Evolutionary conservation across 2,113 vertebrate species (phyloP), one percentile per base, ranked within the genome.

Genomic region (Hypomesus transpacificus): DNA sequence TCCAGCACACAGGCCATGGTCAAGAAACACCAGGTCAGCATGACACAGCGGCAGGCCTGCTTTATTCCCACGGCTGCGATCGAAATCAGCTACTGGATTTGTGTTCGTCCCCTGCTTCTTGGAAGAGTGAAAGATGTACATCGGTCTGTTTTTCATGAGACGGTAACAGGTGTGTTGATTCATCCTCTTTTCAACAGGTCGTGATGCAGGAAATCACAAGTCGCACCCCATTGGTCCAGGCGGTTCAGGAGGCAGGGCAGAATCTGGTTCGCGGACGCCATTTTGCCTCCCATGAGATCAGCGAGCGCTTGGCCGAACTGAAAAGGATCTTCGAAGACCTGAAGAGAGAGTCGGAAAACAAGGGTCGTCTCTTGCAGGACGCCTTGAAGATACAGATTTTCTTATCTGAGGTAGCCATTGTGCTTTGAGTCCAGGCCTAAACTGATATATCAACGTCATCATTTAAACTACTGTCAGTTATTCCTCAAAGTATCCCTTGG

Each of bases 11-110:
- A 87, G 84, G 89, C 89, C 54, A 90, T 95, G 66, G 89, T 94
- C 50, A 91, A 92, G 76, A 94, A 94, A 71, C 94, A 95, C 73
- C 94, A 95, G 94, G 95, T 96, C 61, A 34, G 53, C 53, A 56
- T 18, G 53, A 56, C 3, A 9, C 53, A 56, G 14, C 52, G 17
- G 52, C 4, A 34, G 6, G 31, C 31, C 31, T 46, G 39, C 39
- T 11, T 46, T 46, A 46, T 46, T 46, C 2, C 39, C 39, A 46
- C 11, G 39, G 39, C 39, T 46, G 7, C 9, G 39, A 9, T 46
- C 39, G 13, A 46, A 46, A 56, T 56, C 53, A 56, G 53, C 14
- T 2, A 6, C 11, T 18, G 17, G 53, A 56, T 18, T 64, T 39
- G 61, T 16, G 16, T 3, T 34, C 34, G 4, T 64, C 14, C 9